Evolutionary conservation across 2,113 vertebrate species (phyloP), one percentile per base, ranked within the genome.

Genomic region (Brachionichthys hirsutus): DNA sequence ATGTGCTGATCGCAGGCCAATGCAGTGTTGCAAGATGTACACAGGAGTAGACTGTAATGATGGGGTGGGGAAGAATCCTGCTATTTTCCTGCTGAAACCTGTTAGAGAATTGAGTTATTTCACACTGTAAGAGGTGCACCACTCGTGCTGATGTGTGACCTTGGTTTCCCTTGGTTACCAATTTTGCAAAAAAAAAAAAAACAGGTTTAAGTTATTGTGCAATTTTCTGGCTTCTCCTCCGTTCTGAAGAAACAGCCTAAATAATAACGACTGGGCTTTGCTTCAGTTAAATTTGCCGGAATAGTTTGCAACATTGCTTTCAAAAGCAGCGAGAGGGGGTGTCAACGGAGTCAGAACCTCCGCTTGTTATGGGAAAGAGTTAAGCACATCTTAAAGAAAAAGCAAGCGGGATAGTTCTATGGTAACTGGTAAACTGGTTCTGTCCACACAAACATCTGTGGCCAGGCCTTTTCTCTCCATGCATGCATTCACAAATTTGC

Each of bases 401-500:
- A 45, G 45, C 38, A 48, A 53, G 43, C 52, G 8, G 15, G 50
- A 52, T 16, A 11, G n/a, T 18, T 70, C 47, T 70, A 49, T 73
- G 58, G 70, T 73, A 57, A 58, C 62, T 62, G 73, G 67, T 73
- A 54, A 73, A 77, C 68, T 54, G 65, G 72, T 69, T 79, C 57
- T 67, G 62, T 82, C 80, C 75, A 67, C 69, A 54, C 48, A 67
- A 74, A 77, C 80, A 73, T 73, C 38, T 74, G 57, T 45, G 15
- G 54, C 45, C 54, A 67, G 49, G 47, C 58, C 62, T 54, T 34
- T 55, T 24, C 54, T 53, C 52, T 72, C 20, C 68, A 72, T 76
- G 75, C 75, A 64, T 67, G 81, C 63, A 17, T 77, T 85, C 75
- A 78, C 62, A 84, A 84, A 83, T 77, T 85, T 77, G 63, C 70